Evolutionary conservation across 2,113 vertebrate species (phyloP), one percentile per base, ranked within the genome.

Genomic region (Nothobranchius kuhntae): DNA sequence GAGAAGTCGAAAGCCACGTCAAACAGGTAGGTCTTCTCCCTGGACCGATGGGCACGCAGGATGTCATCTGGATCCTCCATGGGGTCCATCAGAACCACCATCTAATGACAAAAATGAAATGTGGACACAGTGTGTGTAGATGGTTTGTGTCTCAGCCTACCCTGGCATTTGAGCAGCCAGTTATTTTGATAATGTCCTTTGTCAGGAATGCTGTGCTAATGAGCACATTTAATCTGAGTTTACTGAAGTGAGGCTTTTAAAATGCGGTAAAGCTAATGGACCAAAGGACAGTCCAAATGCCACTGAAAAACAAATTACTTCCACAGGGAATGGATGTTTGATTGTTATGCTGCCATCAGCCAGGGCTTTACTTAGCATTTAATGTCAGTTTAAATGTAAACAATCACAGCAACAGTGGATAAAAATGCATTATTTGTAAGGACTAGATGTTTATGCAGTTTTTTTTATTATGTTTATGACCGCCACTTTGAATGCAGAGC

Each of bases 31-130:
- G 95, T 95, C 84, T 97, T 97, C 88, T 98, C 95, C 55, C 94
- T 89, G 73, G 95, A 96, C 54, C 93, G 92, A 80, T 94, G 93
- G 30, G 95, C 95, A 71, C 93, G 89, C 61, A 95, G 89, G 79
- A 96, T 90, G 62, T 96, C 93, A 0, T 95, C 93, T 0, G 94
- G 94, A 62, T 96, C 95, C 59, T 96, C 95, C 93, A 95, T 89
- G 11, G 96, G 96, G 81, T 96, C 96, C 95, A 91, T 95, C 44
- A 98, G 90, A 63, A 96, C 94, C 89, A 96, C 94, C 90, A 97
- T 94, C 96, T 97, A 71, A 62, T 36, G 47, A 45, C 1, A 14
- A 48, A 24, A 61, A 55, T 55, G 17, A 46, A 55, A 45, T 30
- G 13, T 17, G 45, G 75, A 36, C 30, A 17, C 13, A 53, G n/a